These are phyloP conservation scores for Cyclargus thomasi DNA, from an alignment of 1,140 invertebrate species.

Conservation along the genomic window DNA sequence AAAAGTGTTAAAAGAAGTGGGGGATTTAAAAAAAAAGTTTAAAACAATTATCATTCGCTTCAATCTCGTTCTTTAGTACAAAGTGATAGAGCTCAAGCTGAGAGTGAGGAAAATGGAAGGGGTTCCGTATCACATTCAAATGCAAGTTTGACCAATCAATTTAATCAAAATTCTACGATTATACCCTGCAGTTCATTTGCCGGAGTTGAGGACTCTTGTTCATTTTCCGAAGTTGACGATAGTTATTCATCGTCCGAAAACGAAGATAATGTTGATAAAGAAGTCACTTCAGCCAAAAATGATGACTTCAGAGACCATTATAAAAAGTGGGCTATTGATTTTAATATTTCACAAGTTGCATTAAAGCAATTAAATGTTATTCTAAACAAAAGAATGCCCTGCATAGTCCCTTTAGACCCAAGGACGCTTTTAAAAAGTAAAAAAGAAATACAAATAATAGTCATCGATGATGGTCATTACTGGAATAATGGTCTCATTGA, in stretches of 20 bases:
- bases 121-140: conserved; percentile 14
- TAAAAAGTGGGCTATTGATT: neutral
- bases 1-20: no score
- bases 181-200: conserved; percentile 5
- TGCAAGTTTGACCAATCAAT: conserved; percentile 8
- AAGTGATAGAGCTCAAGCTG: no score
- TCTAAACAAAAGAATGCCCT: conserved; percentile 1
- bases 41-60: neutral
- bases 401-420: no score
- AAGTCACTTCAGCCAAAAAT: neutral
- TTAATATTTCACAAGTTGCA: neutral
- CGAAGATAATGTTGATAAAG: neutral
- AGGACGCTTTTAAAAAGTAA: neutral
- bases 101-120: neutral
- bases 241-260: conserved; percentile 1
- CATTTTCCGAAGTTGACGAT: no score
- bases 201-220: conserved; percentile 5
- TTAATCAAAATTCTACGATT: conserved; percentile 8
- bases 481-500: conserved; percentile 4
- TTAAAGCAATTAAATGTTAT: conserved; percentile 3
- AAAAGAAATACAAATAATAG: neutral
- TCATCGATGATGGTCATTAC: neutral
- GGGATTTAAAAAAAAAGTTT: neutral
- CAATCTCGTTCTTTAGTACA: no score
- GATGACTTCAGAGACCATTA: neutral